Percentiles rank a stretch among this genome's conserved stretches.
Evolutionary conservation across 2,113 vertebrate species (phyloP).

Genomic region (Sapayoa aenigma): DNA sequence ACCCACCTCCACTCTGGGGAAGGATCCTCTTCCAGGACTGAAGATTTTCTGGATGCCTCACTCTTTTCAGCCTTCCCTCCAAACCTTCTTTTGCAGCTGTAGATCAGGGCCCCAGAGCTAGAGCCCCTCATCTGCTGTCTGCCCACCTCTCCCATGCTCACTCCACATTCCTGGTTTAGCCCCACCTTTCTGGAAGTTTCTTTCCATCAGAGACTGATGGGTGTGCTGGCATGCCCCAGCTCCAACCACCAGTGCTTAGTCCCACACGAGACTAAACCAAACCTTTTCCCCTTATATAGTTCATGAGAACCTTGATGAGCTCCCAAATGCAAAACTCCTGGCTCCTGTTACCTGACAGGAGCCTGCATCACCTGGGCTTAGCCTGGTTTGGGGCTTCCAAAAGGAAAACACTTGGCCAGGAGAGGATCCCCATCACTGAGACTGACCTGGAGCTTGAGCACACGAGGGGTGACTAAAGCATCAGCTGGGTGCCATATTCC

Average conservation of each 20-base stretch:
- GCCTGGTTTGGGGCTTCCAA: neutral
- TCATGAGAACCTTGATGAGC: neutral
- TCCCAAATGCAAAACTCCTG: neutral
- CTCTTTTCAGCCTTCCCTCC: neutral
- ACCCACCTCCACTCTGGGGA: fast-evolving
- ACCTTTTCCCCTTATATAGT: fast-evolving
- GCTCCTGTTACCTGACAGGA: neutral
- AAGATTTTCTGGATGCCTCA: fast-evolving
- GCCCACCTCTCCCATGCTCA: neutral
- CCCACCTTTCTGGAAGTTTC: neutral
- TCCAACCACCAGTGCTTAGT: fast-evolving
- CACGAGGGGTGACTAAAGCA: neutral
- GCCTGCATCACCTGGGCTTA: neutral
- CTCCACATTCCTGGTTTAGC: fast-evolving
- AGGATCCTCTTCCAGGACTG: fast-evolving
- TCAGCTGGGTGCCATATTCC: neutral
- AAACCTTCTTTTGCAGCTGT: neutral
- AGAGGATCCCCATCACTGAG: fast-evolving
- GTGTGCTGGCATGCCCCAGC: fast-evolving
- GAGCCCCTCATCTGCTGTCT: too few species aligned
- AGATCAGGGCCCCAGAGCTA: fast-evolving
- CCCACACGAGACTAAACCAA: neutral
- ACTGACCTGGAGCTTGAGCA: too few species aligned
- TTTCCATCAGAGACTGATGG: neutral
- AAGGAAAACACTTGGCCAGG: neutral